These are phyloP conservation scores for Panagrolaimus sp. DNA, from an alignment of 1,140 invertebrate species.

Conservation along the genomic window DNA sequence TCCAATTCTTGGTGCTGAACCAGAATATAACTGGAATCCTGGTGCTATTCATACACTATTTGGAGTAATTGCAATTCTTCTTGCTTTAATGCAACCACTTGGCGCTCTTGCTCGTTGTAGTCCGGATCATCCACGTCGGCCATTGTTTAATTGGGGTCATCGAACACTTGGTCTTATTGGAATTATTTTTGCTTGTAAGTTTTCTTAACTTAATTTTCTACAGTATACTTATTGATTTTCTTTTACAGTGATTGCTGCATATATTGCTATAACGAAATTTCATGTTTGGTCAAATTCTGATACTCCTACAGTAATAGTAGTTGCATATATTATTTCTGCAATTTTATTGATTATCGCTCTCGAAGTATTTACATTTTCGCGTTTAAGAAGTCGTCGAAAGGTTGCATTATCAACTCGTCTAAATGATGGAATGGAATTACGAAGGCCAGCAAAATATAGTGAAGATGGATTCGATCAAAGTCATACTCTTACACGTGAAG, in stretches of 20 bases:
- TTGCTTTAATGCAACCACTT: slow-evolving; percentile 5
- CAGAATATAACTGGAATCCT: neutral
- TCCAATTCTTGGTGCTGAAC: neutral
- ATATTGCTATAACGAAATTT: neutral
- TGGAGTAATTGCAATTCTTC: neutral
- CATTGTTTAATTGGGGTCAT: slow-evolving; percentile 9
- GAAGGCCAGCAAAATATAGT: neutral
- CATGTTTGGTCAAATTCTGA: neutral
- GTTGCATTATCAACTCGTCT: neutral
- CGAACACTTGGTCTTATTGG: neutral
- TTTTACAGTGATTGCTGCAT: neutral
- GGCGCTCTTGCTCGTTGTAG: neutral
- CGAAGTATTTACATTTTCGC: neutral
- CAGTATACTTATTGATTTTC: too few relatives aligned
- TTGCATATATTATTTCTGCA: neutral
- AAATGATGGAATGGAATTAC: neutral
- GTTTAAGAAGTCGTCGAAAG: neutral
- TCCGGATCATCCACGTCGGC: neutral
- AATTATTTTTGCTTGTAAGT: neutral
- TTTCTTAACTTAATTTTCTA: too few relatives aligned
- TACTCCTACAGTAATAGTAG: neutral
- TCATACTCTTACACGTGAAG: neutral
- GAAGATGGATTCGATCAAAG: neutral
- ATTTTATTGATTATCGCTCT: neutral
- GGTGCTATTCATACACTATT: slow-evolving; percentile 2